Evolutionary conservation across 2,797 vertebrate genomes (phyloP).

Genomic region (Lates japonicus): DNA sequence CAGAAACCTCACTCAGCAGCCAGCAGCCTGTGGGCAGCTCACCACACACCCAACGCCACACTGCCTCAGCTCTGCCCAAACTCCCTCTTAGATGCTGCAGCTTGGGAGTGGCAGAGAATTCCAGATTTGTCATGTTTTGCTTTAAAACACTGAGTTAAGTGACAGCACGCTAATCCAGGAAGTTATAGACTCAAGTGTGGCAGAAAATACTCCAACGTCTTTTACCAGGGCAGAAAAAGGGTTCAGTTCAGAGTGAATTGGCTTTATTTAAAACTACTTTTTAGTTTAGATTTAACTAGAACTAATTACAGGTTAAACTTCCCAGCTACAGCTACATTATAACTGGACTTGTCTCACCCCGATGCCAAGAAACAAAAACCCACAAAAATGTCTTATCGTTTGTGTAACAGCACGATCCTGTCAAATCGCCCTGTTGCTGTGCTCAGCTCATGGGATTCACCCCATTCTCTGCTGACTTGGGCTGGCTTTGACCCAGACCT

Average conservation of each 20-base stretch:
- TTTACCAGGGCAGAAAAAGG: neutral
- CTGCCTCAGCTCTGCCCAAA: slow-evolving; percentile 88
- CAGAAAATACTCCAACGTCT: neutral
- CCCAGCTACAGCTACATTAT: too few relatives aligned
- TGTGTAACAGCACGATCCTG: neutral
- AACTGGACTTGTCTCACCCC: neutral
- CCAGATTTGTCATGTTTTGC: slow-evolving; percentile 66
- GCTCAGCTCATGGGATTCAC: slow-evolving; percentile 84
- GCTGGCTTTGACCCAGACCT: slow-evolving; percentile 87
- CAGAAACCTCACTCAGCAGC: slow-evolving; percentile 81
- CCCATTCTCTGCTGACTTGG: slow-evolving; percentile 92
- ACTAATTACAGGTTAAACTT: neutral
- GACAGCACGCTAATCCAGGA: neutral
- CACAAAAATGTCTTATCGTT: neutral
- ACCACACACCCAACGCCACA: slow-evolving; percentile 91
- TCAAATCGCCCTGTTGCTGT: slow-evolving; percentile 56
- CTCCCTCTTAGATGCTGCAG: slow-evolving; percentile 93
- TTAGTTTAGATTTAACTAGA: neutral
- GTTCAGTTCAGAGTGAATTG: neutral
- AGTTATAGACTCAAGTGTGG: neutral
- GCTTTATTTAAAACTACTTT: neutral
- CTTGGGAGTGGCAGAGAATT: slow-evolving; percentile 94
- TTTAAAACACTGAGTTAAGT: slow-evolving; percentile 14
- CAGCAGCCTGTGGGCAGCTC: slow-evolving; percentile 91
- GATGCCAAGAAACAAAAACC: neutral